phyloP scores from a whole-genome alignment of 2,888 invertebrate genomes.

The Drosophila recens region DNA sequence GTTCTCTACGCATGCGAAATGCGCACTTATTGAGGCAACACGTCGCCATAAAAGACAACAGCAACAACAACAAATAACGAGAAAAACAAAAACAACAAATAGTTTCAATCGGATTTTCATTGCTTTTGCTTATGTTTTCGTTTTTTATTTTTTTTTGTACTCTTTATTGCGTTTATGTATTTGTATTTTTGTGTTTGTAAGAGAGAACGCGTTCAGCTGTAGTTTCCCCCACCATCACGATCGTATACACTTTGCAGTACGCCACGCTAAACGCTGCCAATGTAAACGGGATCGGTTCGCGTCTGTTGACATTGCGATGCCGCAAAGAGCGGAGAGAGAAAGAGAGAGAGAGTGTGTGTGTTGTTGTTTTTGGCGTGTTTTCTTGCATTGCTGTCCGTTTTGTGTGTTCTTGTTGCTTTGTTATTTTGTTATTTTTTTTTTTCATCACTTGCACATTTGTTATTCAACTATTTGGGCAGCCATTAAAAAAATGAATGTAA shows the following conservation, averaged over 20 bases:
- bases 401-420: conserved; percentile 12
- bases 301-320: conserved; percentile 52
- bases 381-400: conserved; percentile 35
- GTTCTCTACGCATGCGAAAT: conserved; percentile 45
- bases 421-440: conserved; percentile 19
- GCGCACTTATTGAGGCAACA: conserved; percentile 45
- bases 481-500: background rate
- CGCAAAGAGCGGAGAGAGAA: conserved; percentile 20
- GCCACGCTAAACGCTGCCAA: conserved; percentile 36
- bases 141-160: background rate
- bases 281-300: conserved; percentile 58
- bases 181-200: background rate
- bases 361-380: conserved; percentile 21
- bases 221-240: background rate
- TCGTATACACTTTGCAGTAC: background rate
- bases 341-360: background rate
- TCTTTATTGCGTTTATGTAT: conserved; percentile 3
- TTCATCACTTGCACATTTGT: conserved; percentile 53
- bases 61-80: conserved; percentile 7
- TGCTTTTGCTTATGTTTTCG: conserved; percentile 15
- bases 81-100: conserved; percentile 18
- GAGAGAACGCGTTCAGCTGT: conserved; percentile 14
- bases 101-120: conserved; percentile 31
- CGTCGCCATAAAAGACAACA: conserved; percentile 33
- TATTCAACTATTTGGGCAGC: conserved; percentile 46